Conservation (phyloP, 2,113 vertebrate genomes). For the Leucoraja erinaceus region DNA sequence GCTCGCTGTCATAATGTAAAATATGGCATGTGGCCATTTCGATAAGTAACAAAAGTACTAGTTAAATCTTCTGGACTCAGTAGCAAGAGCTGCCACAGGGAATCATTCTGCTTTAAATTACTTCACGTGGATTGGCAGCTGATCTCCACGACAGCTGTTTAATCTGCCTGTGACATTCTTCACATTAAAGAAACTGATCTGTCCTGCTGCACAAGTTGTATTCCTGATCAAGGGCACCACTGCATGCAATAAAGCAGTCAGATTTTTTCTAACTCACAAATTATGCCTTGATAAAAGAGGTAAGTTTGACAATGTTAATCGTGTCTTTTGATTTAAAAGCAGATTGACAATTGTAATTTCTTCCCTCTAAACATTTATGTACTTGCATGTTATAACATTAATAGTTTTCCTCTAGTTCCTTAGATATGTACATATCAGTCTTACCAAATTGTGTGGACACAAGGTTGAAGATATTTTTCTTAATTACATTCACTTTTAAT, state of each 20-base stretch:
- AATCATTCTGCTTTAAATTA: conserved; percentile 44
- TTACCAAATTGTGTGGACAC: not conserved
- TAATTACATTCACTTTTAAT: not conserved
- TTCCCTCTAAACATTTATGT: not conserved
- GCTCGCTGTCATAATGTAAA: no score
- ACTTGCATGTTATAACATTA: no score
- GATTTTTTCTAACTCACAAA: not conserved
- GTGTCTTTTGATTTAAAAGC: not conserved
- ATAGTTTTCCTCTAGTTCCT: not conserved
- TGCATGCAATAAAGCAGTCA: not conserved
- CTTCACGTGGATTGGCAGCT: conserved; percentile 48
- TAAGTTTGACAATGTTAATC: not conserved
- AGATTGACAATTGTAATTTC: not conserved
- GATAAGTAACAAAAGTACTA: not conserved
- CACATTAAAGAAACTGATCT: conserved; percentile 43
- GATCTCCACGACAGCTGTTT: conserved; percentile 45
- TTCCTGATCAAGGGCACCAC: conserved; percentile 8
- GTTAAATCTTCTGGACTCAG: not conserved
- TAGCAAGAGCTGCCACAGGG: not conserved
- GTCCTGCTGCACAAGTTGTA: not conserved
- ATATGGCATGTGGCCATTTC: no score
- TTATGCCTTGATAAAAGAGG: conserved; percentile 2
- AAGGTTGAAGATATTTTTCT: not conserved
- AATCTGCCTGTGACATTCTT: conserved; percentile 46
- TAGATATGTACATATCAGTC: not conserved